Evolutionary conservation across 2,888 invertebrate species (phyloP), one percentile per base, ranked within the genome.

Genomic region (Artemia sinica): DNA sequence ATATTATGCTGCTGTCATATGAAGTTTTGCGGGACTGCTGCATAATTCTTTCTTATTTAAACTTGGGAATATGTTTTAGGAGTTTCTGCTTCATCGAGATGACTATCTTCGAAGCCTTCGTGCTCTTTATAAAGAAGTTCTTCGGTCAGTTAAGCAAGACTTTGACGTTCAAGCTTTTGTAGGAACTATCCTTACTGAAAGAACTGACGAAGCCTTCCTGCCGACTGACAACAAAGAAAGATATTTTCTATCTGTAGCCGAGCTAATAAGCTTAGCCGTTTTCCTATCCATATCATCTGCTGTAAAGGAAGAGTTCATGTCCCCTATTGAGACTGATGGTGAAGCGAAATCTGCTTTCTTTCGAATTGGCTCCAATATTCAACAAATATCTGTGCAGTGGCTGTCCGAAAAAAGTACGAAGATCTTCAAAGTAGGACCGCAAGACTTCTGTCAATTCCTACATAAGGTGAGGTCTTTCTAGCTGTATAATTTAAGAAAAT

Each of bases 91-190:
- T 72, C 88, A 89, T 70, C 84, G 89, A 14, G 96, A 96, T 73
- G 96, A 96, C 78, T 94, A 91, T 78, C 80, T 93, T 71, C 84
- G 92, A 2, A 88, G 93, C 1, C 78, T 96, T 73, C 83, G 95
- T 4, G 86, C 88, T 8, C 81, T 96, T 71, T 80, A 94, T 0
- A 84, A 95, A 69, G 96, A 96, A 80, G 87, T 92, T 72, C 88
- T 91, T 67, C 84, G 94, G 14, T 87, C 88, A 67, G 81, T 93
- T 1, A 79, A 91, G 71, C 83, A 88, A 77, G 93, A 88, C 75
- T 84, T 91, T 67, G 88, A 88, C 76, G 82, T 94, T 70, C 79
- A 86, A 28, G 85, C 85, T 68, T 86, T 96, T 71, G 89, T 89
- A 69, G 84, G 87, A 69, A 86, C 87, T 0, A 81, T 94, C 10